Evolutionary conservation across 1,140 invertebrate genomes (phyloP).

Genomic region (Samia ricini): DNA sequence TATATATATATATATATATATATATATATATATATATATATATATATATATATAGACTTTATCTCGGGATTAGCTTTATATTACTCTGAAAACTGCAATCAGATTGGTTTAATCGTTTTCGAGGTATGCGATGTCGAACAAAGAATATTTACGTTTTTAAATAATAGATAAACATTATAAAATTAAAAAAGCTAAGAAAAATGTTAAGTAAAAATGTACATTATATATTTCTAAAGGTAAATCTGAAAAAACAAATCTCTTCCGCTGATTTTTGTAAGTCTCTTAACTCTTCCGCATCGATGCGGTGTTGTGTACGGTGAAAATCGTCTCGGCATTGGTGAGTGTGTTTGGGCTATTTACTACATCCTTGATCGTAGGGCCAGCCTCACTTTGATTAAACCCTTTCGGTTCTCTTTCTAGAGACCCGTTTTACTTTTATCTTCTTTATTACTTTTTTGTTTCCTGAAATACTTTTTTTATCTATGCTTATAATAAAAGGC

Average conservation of each 20-base stretch:
- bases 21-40: too few species aligned
- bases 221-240: neutral
- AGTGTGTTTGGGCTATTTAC: constrained; percentile 46
- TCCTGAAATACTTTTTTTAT: too few species aligned
- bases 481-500: too few species aligned
- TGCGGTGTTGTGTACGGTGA: neutral
- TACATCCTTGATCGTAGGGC: constrained; percentile 41
- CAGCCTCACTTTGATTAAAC: constrained; percentile 58
- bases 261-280: neutral
- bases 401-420: constrained; percentile 38
- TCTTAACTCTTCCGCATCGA: neutral
- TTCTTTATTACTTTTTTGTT: constrained; percentile 41
- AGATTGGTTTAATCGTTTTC: too few species aligned
- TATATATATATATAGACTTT: too few species aligned
- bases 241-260: neutral
- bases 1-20: too few species aligned
- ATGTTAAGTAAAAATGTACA: neutral
- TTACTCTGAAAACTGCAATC: too few species aligned
- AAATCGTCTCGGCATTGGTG: constrained; percentile 9
- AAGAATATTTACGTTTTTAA: too few species aligned
- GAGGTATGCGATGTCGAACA: too few species aligned
- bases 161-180: too few species aligned
- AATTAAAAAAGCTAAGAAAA: too few species aligned
- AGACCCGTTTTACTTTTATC: constrained; percentile 52
- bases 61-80: too few species aligned